These are phyloP conservation scores for Hemitrygon akajei DNA, from an alignment of 2,797 vertebrate genomes.

Conservation along the genomic window DNA sequence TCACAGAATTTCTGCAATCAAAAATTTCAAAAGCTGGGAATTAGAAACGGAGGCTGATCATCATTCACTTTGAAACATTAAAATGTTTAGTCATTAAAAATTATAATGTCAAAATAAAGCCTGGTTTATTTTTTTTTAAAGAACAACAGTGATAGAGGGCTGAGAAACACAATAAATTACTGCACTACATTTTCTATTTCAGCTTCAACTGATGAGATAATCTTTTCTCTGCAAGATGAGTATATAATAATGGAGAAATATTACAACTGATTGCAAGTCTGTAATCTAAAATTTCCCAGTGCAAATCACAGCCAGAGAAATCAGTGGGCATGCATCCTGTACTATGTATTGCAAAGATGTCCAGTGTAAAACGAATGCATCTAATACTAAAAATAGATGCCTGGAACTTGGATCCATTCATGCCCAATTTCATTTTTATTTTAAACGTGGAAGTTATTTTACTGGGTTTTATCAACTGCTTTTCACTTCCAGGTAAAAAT, in stretches of 20 bases:
- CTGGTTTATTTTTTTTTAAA: background rate
- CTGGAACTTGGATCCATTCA: no score
- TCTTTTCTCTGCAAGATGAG: no score
- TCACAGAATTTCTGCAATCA: background rate
- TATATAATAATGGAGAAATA: background rate
- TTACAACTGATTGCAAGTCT: background rate
- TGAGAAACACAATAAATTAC: background rate
- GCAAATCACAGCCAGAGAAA: background rate
- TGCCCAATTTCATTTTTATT: no score
- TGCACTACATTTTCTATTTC: background rate
- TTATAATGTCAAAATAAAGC: background rate
- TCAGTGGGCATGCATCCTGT: background rate
- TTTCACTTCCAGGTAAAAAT: no score
- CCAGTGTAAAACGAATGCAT: no score
- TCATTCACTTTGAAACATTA: background rate
- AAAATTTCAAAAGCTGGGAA: background rate
- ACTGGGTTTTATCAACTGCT: no score
- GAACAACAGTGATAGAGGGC: background rate
- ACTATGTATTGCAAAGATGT: no score
- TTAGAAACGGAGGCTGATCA: background rate
- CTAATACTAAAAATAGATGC: no score
- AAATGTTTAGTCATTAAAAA: background rate
- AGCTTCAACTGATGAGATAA: background rate
- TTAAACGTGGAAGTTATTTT: no score
- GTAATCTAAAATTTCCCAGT: background rate